Base-by-base conservation (phyloP, 1,140 invertebrate genomes). In the Meloidogyne hapla region DNA sequence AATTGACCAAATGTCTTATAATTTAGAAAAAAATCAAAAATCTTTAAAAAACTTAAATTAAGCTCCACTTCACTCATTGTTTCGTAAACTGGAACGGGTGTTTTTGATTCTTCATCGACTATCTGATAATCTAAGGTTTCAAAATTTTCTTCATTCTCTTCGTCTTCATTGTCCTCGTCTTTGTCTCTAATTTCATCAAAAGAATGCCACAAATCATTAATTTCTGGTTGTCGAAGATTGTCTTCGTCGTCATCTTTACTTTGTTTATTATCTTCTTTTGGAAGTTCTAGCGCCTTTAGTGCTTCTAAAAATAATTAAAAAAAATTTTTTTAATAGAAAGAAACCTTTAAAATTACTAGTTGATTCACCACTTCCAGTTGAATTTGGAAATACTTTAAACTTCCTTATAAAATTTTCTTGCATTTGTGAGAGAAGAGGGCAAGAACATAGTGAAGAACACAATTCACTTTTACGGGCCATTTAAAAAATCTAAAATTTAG, bases 351-450 rank as follows among this genome's bases (percentile, higher is more conserved):
- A 13, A 56, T 56, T 18, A 18, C 4, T 18, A 15, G 18, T n/a
- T 56, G 18, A 6, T 5, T 56, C n/a, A n/a, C 18, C 18, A n/a
- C 5, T 8, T 62, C 18, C 45, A 6, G 9, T 71, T 23, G 48
- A 38, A 13, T 71, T 71, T n/a, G 33, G 40, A 71, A 21, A 23
- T 23, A 73, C 70, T 33, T 28, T 42, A 21, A 73, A 73, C n/a
- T 73, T 73, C 15, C 23, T 40, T 12, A 73, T 56, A 73, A 73
- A 73, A 62, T 61, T 73, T n/a, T 73, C 70, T 23, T 73, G 70
- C 70, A 73, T 73, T 73, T 73, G 61, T 1, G 28, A 4, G 9
- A 73, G n/a, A 15, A 64, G 38, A 38, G 15, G 21, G 38, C 70
- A 73, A 21, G 56, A 73, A 64, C 70, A 73, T 5, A 73, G 64